phyloP scores from a whole-genome alignment of 2,888 invertebrate genomes.

The Dicranocentrus wangi region DNA sequence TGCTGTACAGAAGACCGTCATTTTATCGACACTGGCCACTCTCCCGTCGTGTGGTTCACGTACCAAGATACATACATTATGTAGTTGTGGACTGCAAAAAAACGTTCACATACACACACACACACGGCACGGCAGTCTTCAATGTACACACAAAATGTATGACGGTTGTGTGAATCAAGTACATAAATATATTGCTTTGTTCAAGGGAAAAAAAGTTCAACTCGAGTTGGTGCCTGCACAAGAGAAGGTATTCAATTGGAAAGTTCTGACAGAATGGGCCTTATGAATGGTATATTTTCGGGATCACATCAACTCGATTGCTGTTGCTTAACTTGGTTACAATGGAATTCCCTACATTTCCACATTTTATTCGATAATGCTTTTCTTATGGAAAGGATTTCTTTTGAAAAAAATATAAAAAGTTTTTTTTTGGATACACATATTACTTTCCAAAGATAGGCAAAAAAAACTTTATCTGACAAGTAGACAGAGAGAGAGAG shows the following conservation, averaged over 20 bases:
- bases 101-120: not conserved
- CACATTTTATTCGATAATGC: conserved; percentile 20
- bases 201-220: not conserved
- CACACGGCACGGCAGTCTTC: not conserved
- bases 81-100: not conserved
- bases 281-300: conserved; percentile 25
- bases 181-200: not conserved
- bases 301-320: conserved; percentile 40
- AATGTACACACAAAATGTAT: conserved; percentile 1
- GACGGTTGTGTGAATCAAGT: not conserved
- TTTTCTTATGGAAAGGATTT: conserved; percentile 23
- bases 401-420: conserved; percentile 14
- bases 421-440: conserved; percentile 10
- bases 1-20: conserved; percentile 18
- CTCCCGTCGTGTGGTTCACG: conserved; percentile 23
- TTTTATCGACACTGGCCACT: conserved; percentile 57
- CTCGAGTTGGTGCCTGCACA: too few species aligned
- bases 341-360: conserved; percentile 24
- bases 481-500: not conserved
- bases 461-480: conserved; percentile 16
- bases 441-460: conserved; percentile 2
- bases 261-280: conserved; percentile 30
- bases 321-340: conserved; percentile 22
- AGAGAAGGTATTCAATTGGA: conserved; percentile 13
- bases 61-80: not conserved